Conservation (phyloP, 2,797 vertebrate genomes). For the Furcifer pardalis region DNA sequence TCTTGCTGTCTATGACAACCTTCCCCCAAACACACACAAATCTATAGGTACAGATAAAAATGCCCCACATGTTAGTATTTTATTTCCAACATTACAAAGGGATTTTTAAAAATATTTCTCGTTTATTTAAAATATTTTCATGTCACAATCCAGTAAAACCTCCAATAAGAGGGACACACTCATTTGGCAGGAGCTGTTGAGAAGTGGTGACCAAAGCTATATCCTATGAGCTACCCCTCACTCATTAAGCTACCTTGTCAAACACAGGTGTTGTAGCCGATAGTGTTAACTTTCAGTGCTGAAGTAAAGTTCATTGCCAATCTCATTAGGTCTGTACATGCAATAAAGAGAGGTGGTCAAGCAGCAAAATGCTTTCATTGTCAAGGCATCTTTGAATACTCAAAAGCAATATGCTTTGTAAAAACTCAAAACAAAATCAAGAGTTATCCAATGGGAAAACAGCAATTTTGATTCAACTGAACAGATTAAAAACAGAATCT, state of each 20-base stretch:
- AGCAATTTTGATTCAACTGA: neutral
- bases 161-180: neutral
- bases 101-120: neutral
- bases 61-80: too few species aligned
- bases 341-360: neutral
- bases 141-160: neutral
- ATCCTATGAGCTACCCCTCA: neutral
- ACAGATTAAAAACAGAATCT: neutral
- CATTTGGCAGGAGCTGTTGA: neutral
- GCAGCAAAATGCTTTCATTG: neutral
- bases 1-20: too few species aligned
- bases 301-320: neutral
- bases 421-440: neutral
- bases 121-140: neutral
- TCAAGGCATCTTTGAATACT: neutral
- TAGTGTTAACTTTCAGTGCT: neutral
- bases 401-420: neutral
- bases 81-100: neutral
- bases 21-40: too few species aligned
- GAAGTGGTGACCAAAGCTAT: neutral
- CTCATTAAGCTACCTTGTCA: neutral
- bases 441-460: neutral
- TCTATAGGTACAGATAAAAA: too few species aligned
- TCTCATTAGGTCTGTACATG: neutral
- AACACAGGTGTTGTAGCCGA: neutral